These are phyloP conservation scores for Machaerirhynchus nigripectus DNA, from an alignment of 2,113 vertebrate genomes.

Conservation along the genomic window DNA sequence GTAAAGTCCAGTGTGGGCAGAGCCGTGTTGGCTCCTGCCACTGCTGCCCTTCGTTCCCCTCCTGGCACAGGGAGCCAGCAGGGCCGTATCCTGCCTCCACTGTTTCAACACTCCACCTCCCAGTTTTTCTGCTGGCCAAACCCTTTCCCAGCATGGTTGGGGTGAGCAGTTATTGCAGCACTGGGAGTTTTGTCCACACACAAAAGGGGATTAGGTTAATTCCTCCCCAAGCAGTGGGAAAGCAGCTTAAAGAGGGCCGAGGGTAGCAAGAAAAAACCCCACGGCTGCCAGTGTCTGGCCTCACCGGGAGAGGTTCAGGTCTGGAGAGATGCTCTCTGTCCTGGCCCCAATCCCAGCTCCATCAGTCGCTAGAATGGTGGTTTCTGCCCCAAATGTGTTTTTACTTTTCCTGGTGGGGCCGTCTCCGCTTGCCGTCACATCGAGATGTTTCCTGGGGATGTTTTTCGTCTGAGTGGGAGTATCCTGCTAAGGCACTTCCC, in stretches of 20 bases:
- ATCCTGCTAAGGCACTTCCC: slow-evolving; percentile 23
- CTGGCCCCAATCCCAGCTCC: not conserved
- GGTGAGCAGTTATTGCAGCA: not conserved
- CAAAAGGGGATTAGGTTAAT: slow-evolving; percentile 51
- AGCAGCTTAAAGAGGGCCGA: not conserved
- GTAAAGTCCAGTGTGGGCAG: slow-evolving; percentile 18
- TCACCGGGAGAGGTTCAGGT: accelerated
- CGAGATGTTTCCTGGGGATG: slow-evolving; percentile 41
- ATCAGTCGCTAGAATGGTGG: not conserved
- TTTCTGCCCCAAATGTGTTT: not conserved
- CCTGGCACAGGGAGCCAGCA: not conserved
- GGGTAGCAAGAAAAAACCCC: not conserved
- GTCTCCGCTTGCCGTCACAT: not conserved
- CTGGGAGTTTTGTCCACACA: not conserved
- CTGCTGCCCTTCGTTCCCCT: slow-evolving; percentile 12
- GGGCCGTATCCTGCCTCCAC: not conserved
- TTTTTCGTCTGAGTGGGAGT: not conserved
- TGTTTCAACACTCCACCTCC: not conserved
- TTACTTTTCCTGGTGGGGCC: not conserved
- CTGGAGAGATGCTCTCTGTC: not conserved
- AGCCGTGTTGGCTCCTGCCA: not conserved
- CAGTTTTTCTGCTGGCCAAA: not conserved
- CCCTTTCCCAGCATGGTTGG: not conserved
- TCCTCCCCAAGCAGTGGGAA: not conserved
- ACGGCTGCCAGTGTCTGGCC: accelerated